Evolutionary conservation across 2,113 vertebrate genomes (phyloP).

Genomic region (Nibea coibor): DNA sequence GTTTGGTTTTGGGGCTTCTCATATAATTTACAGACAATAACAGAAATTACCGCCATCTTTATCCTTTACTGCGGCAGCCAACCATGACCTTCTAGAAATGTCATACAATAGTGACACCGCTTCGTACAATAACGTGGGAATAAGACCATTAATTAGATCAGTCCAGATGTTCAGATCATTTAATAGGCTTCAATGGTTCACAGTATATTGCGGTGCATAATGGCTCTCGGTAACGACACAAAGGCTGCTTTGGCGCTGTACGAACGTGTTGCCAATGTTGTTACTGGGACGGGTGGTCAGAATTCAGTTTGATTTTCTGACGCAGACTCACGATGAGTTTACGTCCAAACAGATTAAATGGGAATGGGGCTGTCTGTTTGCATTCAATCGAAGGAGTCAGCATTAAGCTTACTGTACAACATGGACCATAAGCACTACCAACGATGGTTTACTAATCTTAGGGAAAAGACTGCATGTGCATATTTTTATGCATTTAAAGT

Average conservation of each 20-base stretch:
- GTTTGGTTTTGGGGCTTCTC: not conserved
- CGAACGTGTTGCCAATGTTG: constrained; percentile 31
- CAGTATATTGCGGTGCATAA: constrained; percentile 68
- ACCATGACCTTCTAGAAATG: not conserved
- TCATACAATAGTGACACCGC: not conserved
- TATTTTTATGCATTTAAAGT: constrained; percentile 16
- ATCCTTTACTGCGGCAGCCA: not conserved
- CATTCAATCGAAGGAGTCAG: not conserved
- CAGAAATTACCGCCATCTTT: constrained; percentile 12
- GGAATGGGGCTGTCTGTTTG: constrained; percentile 1
- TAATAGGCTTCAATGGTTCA: constrained; percentile 60
- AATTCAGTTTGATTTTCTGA: constrained; percentile 11
- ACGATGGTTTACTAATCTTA: constrained; percentile 53
- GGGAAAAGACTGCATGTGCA: constrained; percentile 29
- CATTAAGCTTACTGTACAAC: not conserved
- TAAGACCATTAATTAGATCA: not conserved
- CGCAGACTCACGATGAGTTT: not conserved
- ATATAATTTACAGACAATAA: not conserved
- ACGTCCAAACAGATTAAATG: not conserved
- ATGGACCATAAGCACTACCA: constrained; percentile 1
- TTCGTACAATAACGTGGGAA: constrained; percentile 5
- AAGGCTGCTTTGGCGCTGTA: constrained; percentile 59
- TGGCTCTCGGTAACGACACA: constrained; percentile 63
- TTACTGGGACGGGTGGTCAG: constrained; percentile 6
- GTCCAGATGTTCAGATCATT: constrained; percentile 12